Conservation (phyloP, 2,113 vertebrate species). For the Paraplagusia blochii region DNA sequence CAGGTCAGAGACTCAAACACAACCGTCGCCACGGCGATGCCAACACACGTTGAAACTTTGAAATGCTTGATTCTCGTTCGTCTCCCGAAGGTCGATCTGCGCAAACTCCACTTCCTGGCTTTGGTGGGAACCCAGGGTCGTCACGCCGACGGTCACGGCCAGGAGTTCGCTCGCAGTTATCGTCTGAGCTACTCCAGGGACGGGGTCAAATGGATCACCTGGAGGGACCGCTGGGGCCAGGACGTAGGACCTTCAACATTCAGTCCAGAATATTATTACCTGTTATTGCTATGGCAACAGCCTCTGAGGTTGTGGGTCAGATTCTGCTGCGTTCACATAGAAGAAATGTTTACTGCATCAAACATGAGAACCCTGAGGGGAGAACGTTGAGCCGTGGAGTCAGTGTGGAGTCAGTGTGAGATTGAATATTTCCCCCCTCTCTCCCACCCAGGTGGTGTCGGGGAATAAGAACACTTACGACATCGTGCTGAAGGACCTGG, state of each 20-base stretch:
- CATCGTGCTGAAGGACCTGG: conserved; percentile 90
- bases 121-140: conserved; percentile 92
- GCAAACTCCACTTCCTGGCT: conserved; percentile 82
- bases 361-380: conserved; percentile 9
- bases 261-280: no score
- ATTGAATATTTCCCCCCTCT: conserved; percentile 20
- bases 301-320: no score
- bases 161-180: conserved; percentile 87
- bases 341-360: conserved; percentile 8
- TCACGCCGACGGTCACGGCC: conserved; percentile 87
- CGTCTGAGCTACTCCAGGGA: conserved; percentile 87
- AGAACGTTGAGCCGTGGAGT: conserved; percentile 12
- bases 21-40: background rate
- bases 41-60: no score
- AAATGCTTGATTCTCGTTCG: background rate
- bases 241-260: conserved; percentile 76
- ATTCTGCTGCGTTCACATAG: no score
- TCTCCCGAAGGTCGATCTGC: conserved; percentile 78
- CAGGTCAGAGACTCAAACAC: conserved; percentile 63
- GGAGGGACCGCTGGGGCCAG: conserved; percentile 86
- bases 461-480: conserved; percentile 91
- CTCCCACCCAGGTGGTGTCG: conserved; percentile 81
- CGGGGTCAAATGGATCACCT: conserved; percentile 84
- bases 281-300: no score
- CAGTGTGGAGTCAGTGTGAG: conserved; percentile 9